Evolutionary conservation across 2,888 invertebrate genomes (phyloP), one percentile per base, ranked within the genome.

Genomic region (Pammene aurita): DNA sequence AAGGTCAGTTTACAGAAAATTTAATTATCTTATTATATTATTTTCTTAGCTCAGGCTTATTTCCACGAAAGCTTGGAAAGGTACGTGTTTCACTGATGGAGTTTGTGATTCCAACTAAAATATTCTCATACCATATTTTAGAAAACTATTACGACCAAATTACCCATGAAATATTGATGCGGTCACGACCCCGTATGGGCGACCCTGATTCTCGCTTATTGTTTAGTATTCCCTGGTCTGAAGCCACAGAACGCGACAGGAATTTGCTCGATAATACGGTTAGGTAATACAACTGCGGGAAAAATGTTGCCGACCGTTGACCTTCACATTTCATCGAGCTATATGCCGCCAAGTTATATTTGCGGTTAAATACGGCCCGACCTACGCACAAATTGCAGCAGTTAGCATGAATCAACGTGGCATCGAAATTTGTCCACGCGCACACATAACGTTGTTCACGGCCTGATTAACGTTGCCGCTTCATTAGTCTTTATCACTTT

Each of bases 271-370:
- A 60, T 66, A 66, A 52, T 66, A 66, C 48, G 41, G 48, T 42
- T 34, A 52, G 50, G 63, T 42, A 57, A 42, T 44, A 50, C 63
- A 44, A 50, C 67, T 38, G 18, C 18, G 64, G 70, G 41, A 62
- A 69, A 69, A 69, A 69, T 69, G 65, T 60, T 61, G 56, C 55
- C 66, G 50, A 61, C 67, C 62, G 35, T 41, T 58, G 67, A 44
- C 70, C 70, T 70, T 70, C 62, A 54, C 70, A 67, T 67, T 67
- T 67, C 67, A 70, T 57, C 44, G 67, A 35, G 46, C 26, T 35
- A 55, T 64, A 48, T 18, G 16, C 41, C 38, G 35, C 67, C 56
- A 64, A 63, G 44, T 68, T 68, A 58, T 57, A 14, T 34, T 52
- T 44, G 55, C 68, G 44, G 44, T 35, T 58, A 50, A 44, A 42